Evolutionary conservation across 2,113 vertebrate genomes (phyloP), one percentile per base, ranked within the genome.

Genomic region (Rhabdornis inornatus): DNA sequence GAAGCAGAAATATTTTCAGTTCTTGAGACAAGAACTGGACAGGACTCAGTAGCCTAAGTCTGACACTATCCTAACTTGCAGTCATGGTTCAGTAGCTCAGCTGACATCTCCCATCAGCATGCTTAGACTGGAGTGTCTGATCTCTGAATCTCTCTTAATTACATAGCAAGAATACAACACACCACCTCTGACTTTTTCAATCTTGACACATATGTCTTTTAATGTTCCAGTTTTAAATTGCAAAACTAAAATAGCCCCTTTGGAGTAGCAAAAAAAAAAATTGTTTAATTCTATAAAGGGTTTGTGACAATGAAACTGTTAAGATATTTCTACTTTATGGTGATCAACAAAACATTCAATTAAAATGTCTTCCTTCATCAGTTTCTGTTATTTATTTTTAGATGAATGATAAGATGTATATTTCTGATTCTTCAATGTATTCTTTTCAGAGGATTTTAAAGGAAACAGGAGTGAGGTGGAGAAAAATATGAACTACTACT

Each of bases 61-160:
- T 78, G 55, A 16, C 40, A 21, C 11, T 19, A 2, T 3, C 6
- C 6, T 83, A 37, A 49, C 3, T 1, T 66, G 13, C 1, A 3
- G 40, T 7, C 50, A 22, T 24, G 15, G 8, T 35, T 85, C 40
- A 53, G n/a, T 28, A 49, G 24, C 5, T 74, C 69, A 79, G 31
- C 25, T 59, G 47, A n/a, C 17, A 61, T 45, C 10, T 37, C 33
- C 64, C 30, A 71, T 53, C 15, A 66, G 7, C 10, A 15, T 25
- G 7, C 66, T 85, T 70, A 40, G 5, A 7, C 55, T 63, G 19
- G 10, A 90, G 30, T 11, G 13, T 50, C 37, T 81, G 35, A n/a
- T 50, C 22, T 57, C 16, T 74, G 1, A 6, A 21, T 33, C 15
- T 49, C 22, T 77, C 10, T 25, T 42, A 81, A 44, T 65, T 37